Conservation (phyloP, 2,113 vertebrate genomes). For the Gallinago media region DNA sequence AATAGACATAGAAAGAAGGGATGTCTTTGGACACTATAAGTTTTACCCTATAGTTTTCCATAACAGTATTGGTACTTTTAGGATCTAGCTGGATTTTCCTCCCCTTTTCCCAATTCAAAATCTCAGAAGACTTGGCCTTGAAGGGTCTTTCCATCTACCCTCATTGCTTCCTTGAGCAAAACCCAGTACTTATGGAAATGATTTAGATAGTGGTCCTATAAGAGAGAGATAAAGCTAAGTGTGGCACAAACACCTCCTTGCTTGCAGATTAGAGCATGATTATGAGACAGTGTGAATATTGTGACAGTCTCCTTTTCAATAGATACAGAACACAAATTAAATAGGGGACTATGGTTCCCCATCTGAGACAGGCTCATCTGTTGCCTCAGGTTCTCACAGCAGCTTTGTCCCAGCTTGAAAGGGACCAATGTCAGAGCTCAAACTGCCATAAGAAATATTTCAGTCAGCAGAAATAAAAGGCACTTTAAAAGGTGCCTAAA, state of each 20-base stretch:
- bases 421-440: not conserved
- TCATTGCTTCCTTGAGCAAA: accelerated
- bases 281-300: not conserved
- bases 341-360: not conserved
- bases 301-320: accelerated
- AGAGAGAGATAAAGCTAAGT: not conserved
- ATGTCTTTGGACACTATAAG: no score
- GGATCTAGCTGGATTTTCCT: not conserved
- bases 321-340: not conserved
- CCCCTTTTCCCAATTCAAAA: not conserved
- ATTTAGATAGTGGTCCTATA: not conserved
- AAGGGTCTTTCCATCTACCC: not conserved
- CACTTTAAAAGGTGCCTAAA: not conserved
- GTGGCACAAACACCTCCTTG: not conserved
- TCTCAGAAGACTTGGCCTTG: not conserved
- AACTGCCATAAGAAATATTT: not conserved
- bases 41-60: not conserved
- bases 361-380: not conserved
- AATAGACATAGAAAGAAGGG: not conserved
- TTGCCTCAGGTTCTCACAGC: not conserved
- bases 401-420: not conserved
- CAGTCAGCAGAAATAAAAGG: not conserved
- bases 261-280: not conserved
- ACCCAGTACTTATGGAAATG: accelerated
- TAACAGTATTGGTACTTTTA: not conserved